Base-by-base conservation (phyloP, 2,888 invertebrate species). In the Dione vanillae region DNA sequence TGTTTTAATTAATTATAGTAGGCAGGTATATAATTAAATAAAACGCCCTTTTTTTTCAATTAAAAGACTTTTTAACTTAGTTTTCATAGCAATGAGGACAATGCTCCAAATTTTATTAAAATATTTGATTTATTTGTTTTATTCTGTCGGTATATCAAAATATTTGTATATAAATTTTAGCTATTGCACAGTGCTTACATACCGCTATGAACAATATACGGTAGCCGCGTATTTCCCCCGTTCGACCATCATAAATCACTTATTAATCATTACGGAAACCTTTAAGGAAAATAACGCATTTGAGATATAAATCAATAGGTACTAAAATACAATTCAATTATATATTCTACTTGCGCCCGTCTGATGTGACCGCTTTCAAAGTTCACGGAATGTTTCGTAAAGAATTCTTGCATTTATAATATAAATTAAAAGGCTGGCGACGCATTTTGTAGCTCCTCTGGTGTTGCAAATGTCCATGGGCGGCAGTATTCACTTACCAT, bases 231-330 rank as follows among this genome's bases (percentile, higher is more conserved):
- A 19, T 65, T 70, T 70, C 65, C 69, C 69, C 65, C 19, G 14
- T 35, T 20, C 19, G 41, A 65, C 51, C 59, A 65, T 70, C 69
- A 65, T 65, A 59, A 70, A 70, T 70, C 69, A 65, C 56, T 37
- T 56, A 65, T 68, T 65, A 74, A 72, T 67, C 67, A 72, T 70
- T 51, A 66, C 69, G 72, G 69, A 72, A 70, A 70, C 64, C 58
- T 20, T 64, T 65, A 67, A 71, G 72, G 70, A 66, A 58, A 67
- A 69, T 64, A 58, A 14, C 68, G 56, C 40, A 45, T 69, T 37
- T 20, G 37, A 19, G 64, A 64, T 61, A 61, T 61, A 27, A 61
- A 61, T 61, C 59, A 61, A 49, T 64, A 37, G 6, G 49, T 43
- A 59, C 47, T 37, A 47, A 62, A 62, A 62, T 62, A 47, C 45